Conservation (phyloP, 1,140 invertebrate species). For the Arion vulgaris region DNA sequence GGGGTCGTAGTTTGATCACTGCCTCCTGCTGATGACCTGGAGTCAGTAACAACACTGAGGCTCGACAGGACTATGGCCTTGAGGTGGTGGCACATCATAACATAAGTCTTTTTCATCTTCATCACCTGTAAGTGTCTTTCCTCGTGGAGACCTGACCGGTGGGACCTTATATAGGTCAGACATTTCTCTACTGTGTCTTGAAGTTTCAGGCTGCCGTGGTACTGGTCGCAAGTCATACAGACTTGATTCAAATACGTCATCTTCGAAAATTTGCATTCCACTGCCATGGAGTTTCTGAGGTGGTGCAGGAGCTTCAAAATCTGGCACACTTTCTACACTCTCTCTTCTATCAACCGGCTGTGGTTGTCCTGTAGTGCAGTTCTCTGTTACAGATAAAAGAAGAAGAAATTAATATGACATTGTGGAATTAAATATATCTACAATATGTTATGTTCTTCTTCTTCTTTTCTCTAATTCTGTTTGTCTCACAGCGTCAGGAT, state of each 20-base stretch:
- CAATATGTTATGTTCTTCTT: too few relatives aligned
- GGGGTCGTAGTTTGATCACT: not conserved
- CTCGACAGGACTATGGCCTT: slow-evolving; percentile 30
- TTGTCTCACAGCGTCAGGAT: too few relatives aligned
- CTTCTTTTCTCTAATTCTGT: too few relatives aligned
- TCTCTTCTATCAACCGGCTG: slow-evolving; percentile 56
- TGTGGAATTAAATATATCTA: too few relatives aligned
- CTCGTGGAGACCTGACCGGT: slow-evolving; percentile 33
- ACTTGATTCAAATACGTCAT: slow-evolving; percentile 37
- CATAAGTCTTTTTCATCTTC: slow-evolving; percentile 37
- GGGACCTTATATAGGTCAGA: slow-evolving; percentile 52
- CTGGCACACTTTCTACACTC: slow-evolving; percentile 62
- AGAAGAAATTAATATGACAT: slow-evolving; percentile 47
- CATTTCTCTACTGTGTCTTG: slow-evolving; percentile 41
- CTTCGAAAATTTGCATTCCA: slow-evolving; percentile 6
- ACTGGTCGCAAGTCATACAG: slow-evolving; percentile 52
- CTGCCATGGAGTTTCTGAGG: slow-evolving; percentile 52
- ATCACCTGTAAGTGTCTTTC: slow-evolving; percentile 24
- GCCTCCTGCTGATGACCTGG: not conserved
- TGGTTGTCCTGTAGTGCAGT: slow-evolving; percentile 85
- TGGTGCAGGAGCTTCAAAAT: slow-evolving; percentile 59
- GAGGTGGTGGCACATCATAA: slow-evolving; percentile 55
- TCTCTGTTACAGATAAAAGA: slow-evolving; percentile 78
- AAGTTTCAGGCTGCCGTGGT: slow-evolving; percentile 21
- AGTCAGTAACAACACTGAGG: slow-evolving; percentile 15